These are phyloP conservation scores for Ageneiosus marmoratus DNA, from an alignment of 2,113 vertebrate species.

Conservation along the genomic window DNA sequence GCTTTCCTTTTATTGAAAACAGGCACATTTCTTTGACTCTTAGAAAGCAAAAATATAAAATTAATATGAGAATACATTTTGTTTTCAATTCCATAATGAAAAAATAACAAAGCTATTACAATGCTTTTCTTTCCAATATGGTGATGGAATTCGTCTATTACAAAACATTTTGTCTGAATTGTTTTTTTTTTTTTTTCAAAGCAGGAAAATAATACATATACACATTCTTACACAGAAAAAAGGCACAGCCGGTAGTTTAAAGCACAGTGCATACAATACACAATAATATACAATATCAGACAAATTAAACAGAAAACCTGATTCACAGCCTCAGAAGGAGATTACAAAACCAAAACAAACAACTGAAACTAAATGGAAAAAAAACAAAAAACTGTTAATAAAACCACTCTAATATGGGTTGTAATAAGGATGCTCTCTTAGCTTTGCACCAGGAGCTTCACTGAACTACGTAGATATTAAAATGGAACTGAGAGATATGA, in stretches of 20 bases:
- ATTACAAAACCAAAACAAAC: slow-evolving; percentile 49
- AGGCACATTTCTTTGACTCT: slow-evolving; percentile 74
- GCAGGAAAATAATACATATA: slow-evolving; percentile 88
- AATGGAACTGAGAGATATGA: background rate
- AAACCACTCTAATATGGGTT: slow-evolving; percentile 32
- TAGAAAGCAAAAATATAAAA: slow-evolving; percentile 81
- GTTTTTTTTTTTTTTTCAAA: slow-evolving; percentile 63
- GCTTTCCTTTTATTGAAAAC: slow-evolving; percentile 67
- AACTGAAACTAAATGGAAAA: slow-evolving; percentile 21
- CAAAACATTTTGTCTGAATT: slow-evolving; percentile 63
- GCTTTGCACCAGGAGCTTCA: slow-evolving; percentile 18
- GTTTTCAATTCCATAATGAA: slow-evolving; percentile 69
- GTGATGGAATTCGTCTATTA: slow-evolving; percentile 72
- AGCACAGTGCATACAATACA: slow-evolving; percentile 81
- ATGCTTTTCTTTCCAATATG: slow-evolving; percentile 77
- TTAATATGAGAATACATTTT: slow-evolving; percentile 71
- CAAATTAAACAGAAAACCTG: slow-evolving; percentile 61
- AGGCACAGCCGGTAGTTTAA: slow-evolving; percentile 91
- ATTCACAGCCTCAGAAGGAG: slow-evolving; percentile 79
- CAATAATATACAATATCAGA: slow-evolving; percentile 62
- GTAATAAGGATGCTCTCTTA: slow-evolving; percentile 12
- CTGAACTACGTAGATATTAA: background rate
- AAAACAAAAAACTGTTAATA: slow-evolving; percentile 21
- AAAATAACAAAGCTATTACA: slow-evolving; percentile 78
- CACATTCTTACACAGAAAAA: slow-evolving; percentile 79